These are phyloP conservation scores for Pachypsylla venusta DNA, from an alignment of 1,140 invertebrate species.

Conservation along the genomic window DNA sequence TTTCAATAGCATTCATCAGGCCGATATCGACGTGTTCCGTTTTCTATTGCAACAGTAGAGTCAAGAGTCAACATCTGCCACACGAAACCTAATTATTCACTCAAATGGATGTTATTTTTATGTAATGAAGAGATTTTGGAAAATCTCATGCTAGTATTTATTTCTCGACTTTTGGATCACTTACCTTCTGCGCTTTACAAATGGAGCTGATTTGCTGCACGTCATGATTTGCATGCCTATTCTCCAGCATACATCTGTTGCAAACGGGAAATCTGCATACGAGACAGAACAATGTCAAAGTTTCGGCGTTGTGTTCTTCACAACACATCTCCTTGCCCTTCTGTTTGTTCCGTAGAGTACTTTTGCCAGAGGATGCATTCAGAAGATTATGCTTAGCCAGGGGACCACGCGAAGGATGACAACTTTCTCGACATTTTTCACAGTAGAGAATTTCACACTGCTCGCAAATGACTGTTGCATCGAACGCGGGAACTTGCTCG, in stretches of 20 bases:
- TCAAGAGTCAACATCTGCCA: no score
- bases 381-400: conserved; percentile 78
- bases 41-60: no score
- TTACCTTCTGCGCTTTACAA: conserved; percentile 92
- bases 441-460: conserved; percentile 94
- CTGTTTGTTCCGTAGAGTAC: conserved; percentile 32
- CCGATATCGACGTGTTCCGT: no score
- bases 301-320: conserved; percentile 62
- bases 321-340: conserved; percentile 38
- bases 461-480: conserved; percentile 80
- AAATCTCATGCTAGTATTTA: no score
- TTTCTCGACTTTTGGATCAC: no score
- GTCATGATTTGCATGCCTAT: conserved; percentile 66
- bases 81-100: no score
- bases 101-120: no score
- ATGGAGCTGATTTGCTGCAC: conserved; percentile 75
- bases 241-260: conserved; percentile 65
- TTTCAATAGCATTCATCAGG: no score
- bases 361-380: conserved; percentile 38
- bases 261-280: conserved; percentile 79
- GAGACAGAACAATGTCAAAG: conserved; percentile 74
- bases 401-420: conserved; percentile 81
- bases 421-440: conserved; percentile 74
- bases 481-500: conserved; percentile 57
- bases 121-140: no score